Percentiles rank a stretch among this genome's conserved stretches.
phyloP scores from a whole-genome alignment of 2,113 vertebrate genomes.

The Mungos mungo region DNA sequence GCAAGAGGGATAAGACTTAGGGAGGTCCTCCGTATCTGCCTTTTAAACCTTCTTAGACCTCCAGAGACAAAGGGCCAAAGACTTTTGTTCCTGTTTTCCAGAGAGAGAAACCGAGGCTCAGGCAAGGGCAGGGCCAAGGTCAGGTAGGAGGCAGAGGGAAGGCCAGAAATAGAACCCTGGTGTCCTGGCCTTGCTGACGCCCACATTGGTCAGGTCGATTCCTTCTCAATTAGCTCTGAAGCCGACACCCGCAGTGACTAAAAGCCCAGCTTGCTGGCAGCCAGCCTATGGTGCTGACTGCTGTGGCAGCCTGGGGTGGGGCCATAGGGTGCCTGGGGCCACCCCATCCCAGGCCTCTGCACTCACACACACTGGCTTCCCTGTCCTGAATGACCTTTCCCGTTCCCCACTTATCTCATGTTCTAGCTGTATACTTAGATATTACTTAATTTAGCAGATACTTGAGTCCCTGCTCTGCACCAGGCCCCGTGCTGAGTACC shows the following conservation, averaged over 20 bases:
- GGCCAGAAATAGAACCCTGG: slow-evolving; percentile 74
- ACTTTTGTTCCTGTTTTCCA: slow-evolving; percentile 44
- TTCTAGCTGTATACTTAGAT: background rate
- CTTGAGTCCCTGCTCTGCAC: background rate
- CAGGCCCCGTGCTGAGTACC: background rate
- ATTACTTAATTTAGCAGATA: background rate
- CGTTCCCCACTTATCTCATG: background rate
- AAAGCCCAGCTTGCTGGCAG: slow-evolving; percentile 67
- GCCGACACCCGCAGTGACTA: slow-evolving; percentile 69
- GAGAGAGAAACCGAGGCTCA: slow-evolving; percentile 68
- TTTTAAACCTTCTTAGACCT: background rate
- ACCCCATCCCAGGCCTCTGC: background rate
- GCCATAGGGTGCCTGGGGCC: background rate
- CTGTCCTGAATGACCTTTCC: background rate
- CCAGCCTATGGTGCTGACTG: slow-evolving; percentile 19
- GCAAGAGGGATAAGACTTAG: background rate
- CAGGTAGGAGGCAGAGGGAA: slow-evolving; percentile 36
- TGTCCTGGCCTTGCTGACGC: slow-evolving; percentile 52
- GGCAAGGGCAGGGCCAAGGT: slow-evolving; percentile 52
- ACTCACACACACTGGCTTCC: background rate
- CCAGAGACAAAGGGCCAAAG: background rate
- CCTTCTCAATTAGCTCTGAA: slow-evolving; percentile 68
- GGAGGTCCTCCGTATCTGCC: background rate
- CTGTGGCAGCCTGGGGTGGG: background rate
- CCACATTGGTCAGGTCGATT: slow-evolving; percentile 63